Percentiles rank a stretch among this genome's conserved stretches.
phyloP scores from a whole-genome alignment of 2,797 vertebrate genomes.

The Antrozous pallidus region DNA sequence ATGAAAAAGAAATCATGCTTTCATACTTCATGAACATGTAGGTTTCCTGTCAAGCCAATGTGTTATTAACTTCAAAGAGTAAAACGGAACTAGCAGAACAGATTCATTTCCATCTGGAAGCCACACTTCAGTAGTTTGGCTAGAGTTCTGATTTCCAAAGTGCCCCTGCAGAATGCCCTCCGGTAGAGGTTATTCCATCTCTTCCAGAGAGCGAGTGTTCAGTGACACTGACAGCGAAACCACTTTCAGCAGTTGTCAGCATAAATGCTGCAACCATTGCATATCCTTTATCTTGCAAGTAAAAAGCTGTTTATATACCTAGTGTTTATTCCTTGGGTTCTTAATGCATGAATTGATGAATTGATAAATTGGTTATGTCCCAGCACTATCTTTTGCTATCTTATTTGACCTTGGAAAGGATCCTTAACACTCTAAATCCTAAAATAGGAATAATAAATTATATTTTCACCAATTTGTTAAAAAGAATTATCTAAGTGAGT shows the following conservation, averaged over 20 bases:
- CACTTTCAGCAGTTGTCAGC: neutral
- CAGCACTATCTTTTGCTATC: neutral
- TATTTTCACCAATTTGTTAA: neutral
- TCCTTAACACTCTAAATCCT: neutral
- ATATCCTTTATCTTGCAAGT: neutral
- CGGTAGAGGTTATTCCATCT: neutral
- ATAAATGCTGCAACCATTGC: neutral
- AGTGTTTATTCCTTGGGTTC: neutral
- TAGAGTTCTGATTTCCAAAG: constrained; percentile 4
- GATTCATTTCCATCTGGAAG: constrained; percentile 34
- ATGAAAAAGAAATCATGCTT: constrained; percentile 49
- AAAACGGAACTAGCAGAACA: constrained; percentile 24
- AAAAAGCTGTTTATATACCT: neutral
- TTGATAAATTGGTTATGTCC: neutral
- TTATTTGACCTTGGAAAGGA: neutral
- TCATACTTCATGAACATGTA: constrained; percentile 35
- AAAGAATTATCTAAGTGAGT: neutral
- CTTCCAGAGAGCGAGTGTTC: neutral
- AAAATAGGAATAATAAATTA: neutral
- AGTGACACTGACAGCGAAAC: constrained; percentile 33
- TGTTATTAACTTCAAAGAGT: constrained; percentile 63
- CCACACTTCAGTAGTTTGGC: constrained; percentile 49
- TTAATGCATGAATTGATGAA: neutral
- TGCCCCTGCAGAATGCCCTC: constrained; percentile 35
- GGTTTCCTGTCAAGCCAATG: constrained; percentile 57